Base-by-base conservation (phyloP, 1,140 invertebrate species). In the Euschistus heros region DNA sequence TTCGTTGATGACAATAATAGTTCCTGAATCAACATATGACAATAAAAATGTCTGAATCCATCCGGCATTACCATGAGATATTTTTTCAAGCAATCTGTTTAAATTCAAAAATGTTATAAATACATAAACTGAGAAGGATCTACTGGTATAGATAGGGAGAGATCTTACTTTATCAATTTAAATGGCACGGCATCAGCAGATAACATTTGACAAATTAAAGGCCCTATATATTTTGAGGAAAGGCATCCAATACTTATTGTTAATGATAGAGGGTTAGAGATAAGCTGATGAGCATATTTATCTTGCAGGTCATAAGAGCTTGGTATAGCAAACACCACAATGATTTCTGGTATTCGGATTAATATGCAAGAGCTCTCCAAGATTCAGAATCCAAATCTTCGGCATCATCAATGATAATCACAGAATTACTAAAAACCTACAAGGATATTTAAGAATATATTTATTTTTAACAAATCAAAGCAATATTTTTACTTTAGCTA, bases 41-140 rank as follows among this genome's bases (percentile, higher is more conserved):
- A 82, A 72, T 6, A 85, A 71, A 68, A 82, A 84, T 71, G 79
- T 82, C 71, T 85, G 80, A 59, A 85, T 80, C 82, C 83, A 85
- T 3, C 84, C 83, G 4, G 83, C 80, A 73, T 82, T 80, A 0
- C 83, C 83, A 27, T 75, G 82, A 82, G 68, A 77, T 78, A 66
- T 76, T 76, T 71, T 83, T 80, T 62, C 84, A 24, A 57, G 24
- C 8, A 37, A 37, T 37, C 33, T 37, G 33, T n/a, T n/a, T n/a
- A n/a, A n/a, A n/a, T n/a, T n/a, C n/a, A n/a, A n/a, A n/a, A n/a
- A n/a, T n/a, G n/a, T n/a, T n/a, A n/a, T n/a, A n/a, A n/a, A n/a
- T n/a, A n/a, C n/a, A n/a, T n/a, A n/a, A n/a, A n/a, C n/a, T n/a
- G n/a, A n/a, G n/a, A n/a, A n/a, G n/a, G n/a, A n/a, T n/a, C n/a